Evolutionary conservation across 2,797 vertebrate species (phyloP).

Genomic region (Gymnothorax reevesii): DNA sequence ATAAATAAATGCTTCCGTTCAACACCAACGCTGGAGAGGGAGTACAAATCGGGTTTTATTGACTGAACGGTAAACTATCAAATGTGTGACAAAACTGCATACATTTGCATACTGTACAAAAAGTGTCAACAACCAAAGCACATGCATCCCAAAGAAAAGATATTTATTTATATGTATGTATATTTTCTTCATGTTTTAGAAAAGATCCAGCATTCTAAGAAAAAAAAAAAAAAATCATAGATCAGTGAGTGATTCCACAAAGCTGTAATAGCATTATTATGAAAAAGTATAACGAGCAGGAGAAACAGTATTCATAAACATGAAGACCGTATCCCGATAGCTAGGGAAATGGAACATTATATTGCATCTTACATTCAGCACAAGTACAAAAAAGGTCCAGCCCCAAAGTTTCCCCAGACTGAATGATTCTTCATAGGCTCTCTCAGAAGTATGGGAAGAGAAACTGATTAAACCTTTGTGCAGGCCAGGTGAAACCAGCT

Average conservation of each 20-base stretch:
- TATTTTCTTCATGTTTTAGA: conserved; percentile 51
- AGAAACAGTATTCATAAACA: conserved; percentile 18
- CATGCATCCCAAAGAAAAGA: conserved; percentile 58
- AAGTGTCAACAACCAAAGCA: conserved; percentile 64
- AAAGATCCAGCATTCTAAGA: conserved; percentile 55
- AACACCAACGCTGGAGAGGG: background rate
- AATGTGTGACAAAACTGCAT: conserved; percentile 63
- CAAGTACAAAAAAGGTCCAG: conserved; percentile 42
- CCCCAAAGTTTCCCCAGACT: conserved; percentile 23
- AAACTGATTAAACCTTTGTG: conserved; percentile 24
- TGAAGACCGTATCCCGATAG: conserved; percentile 30
- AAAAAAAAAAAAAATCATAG: conserved; percentile 57
- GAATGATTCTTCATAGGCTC: background rate
- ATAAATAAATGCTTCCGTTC: background rate
- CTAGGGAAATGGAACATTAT: background rate
- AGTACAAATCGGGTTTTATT: conserved; percentile 75
- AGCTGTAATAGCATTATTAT: conserved; percentile 39
- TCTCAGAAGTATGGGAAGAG: conserved; percentile 51
- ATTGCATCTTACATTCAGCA: conserved; percentile 34
- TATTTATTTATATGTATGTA: conserved; percentile 34
- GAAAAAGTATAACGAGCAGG: conserved; percentile 37
- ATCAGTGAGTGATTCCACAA: conserved; percentile 60
- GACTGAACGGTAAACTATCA: conserved; percentile 11
- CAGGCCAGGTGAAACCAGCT: conserved; percentile 21
- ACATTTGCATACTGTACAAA: conserved; percentile 69